Conservation (phyloP, 2,888 invertebrate genomes). For the Protula sp. region DNA sequence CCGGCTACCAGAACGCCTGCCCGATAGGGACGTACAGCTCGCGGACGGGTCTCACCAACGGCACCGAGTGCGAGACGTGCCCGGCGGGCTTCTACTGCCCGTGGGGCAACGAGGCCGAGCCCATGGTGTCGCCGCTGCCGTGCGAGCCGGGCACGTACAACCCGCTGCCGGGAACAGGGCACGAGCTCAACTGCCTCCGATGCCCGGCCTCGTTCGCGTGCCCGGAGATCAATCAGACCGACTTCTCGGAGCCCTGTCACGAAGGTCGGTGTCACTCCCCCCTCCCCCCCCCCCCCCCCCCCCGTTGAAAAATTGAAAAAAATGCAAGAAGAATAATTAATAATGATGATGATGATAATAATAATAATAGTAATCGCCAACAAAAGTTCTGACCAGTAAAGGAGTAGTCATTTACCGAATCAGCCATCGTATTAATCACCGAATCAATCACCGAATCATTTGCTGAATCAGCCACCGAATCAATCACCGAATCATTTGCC, state of each 20-base stretch:
- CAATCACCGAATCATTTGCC: no score
- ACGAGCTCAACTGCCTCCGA: constrained; percentile 39
- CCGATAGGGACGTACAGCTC: constrained; percentile 45
- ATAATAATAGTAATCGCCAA: no score
- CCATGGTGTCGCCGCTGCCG: constrained; percentile 35
- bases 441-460: no score
- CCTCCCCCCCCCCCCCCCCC: no score
- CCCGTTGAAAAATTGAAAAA: neutral
- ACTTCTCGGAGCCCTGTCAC: constrained; percentile 34
- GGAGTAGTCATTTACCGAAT: no score
- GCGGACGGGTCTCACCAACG: constrained; percentile 32
- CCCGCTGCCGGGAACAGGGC: constrained; percentile 32
- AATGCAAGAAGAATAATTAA: no score
- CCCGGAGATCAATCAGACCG: constrained; percentile 35
- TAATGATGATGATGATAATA: no score
- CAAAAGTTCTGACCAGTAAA: no score
- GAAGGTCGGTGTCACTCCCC: constrained; percentile 38
- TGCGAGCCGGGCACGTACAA: constrained; percentile 46
- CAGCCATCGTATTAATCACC: no score
- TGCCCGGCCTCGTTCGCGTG: constrained; percentile 45
- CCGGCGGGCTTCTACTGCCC: constrained; percentile 46
- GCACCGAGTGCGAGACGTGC: constrained; percentile 38
- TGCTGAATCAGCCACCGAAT: no score
- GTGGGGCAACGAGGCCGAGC: constrained; percentile 33
- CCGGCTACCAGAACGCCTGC: constrained; percentile 41